phyloP scores from a whole-genome alignment of 2,797 vertebrate species.

The Oreochromis grahami region DNA sequence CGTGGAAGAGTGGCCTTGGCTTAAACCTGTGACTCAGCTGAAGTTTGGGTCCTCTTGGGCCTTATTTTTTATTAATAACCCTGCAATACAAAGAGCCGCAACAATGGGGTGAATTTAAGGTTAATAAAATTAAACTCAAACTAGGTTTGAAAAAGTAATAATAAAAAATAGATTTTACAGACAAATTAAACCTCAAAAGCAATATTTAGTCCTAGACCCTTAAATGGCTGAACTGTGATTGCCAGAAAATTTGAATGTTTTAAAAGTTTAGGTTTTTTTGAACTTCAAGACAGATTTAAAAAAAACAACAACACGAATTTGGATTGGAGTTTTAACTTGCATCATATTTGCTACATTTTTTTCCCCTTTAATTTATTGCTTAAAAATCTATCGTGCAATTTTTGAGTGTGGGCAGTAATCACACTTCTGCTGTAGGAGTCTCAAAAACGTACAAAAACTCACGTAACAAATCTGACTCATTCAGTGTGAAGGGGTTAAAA shows the following conservation, averaged over 20 bases:
- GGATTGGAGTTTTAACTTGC: not conserved
- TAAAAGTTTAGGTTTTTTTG: not conserved
- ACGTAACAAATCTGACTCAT: not conserved
- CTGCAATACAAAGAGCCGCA: not conserved
- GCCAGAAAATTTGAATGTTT: too few species aligned
- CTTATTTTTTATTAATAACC: not conserved
- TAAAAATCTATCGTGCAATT: not conserved
- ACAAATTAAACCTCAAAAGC: too few species aligned
- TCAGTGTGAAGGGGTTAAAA: not conserved
- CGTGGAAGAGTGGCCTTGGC: constrained; percentile 3
- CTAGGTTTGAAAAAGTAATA: not conserved
- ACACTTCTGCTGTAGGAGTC: not conserved
- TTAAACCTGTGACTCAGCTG: constrained; percentile 52
- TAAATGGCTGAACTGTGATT: too few species aligned
- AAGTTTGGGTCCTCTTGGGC: not conserved
- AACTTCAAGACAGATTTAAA: not conserved
- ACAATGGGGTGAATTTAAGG: constrained; percentile 4
- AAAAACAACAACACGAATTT: not conserved
- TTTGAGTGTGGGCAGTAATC: not conserved
- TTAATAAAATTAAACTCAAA: not conserved
- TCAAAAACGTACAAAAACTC: not conserved
- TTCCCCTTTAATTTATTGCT: not conserved
- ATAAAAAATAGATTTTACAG: not conserved
- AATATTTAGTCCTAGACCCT: too few species aligned
- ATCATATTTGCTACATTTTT: not conserved